Evolutionary conservation across 2,113 vertebrate species (phyloP).

Genomic region (Pterophyllum scalare): DNA sequence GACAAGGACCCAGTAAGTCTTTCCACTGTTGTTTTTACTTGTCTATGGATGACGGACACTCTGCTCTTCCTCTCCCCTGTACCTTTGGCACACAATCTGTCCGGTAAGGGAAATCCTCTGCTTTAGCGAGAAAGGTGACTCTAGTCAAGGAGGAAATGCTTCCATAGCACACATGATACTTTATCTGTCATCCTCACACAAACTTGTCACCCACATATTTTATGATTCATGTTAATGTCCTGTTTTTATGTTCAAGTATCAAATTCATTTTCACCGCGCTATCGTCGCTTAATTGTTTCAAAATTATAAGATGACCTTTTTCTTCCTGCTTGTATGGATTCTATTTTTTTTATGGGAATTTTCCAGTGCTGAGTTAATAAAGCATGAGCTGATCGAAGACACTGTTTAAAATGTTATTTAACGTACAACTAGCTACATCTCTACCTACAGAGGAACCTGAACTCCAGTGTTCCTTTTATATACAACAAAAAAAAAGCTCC

Average conservation of each 20-base stretch:
- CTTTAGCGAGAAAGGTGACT: slow-evolving; percentile 55
- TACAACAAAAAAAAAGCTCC: not conserved
- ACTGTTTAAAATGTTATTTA: not conserved
- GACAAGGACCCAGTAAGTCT: slow-evolving; percentile 49
- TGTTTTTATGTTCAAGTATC: not conserved
- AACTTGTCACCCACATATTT: slow-evolving; percentile 23
- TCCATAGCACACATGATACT: slow-evolving; percentile 41
- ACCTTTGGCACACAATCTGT: slow-evolving; percentile 64
- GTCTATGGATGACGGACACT: slow-evolving; percentile 44
- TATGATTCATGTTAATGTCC: slow-evolving; percentile 25
- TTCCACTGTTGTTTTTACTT: slow-evolving; percentile 59
- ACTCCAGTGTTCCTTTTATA: not conserved
- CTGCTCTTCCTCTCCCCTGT: slow-evolving; percentile 56
- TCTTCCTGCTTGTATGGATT: not conserved
- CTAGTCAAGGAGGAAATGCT: slow-evolving; percentile 66
- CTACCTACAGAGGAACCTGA: not conserved
- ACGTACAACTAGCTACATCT: not conserved
- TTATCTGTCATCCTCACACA: slow-evolving; percentile 22
- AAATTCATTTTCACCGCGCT: not conserved
- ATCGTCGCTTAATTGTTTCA: not conserved
- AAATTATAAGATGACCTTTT: not conserved
- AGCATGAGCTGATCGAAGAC: not conserved
- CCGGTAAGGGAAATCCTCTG: slow-evolving; percentile 74
- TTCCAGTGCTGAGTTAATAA: not conserved
- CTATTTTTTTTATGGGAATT: not conserved